These are phyloP conservation scores for Morphnarchus princeps DNA, from an alignment of 2,113 vertebrate species.

Conservation along the genomic window DNA sequence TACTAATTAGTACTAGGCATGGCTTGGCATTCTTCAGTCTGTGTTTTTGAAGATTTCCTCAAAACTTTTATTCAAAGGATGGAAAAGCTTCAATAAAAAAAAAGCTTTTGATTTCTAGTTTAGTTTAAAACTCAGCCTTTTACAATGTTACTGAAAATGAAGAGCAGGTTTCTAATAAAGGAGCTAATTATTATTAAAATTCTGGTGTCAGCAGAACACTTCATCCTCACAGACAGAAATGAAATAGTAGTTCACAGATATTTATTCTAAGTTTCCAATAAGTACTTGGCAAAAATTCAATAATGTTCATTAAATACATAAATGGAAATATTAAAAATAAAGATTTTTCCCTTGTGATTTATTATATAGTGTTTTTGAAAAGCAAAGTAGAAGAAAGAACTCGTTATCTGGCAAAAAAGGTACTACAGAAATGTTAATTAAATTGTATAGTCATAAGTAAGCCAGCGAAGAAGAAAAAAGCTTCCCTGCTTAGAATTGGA, in stretches of 20 bases:
- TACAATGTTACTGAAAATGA: slow-evolving; percentile 34
- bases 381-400: slow-evolving; percentile 53
- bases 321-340: slow-evolving; percentile 79
- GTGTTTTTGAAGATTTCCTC: slow-evolving; percentile 69
- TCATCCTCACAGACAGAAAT: slow-evolving; percentile 60
- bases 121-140: slow-evolving; percentile 52
- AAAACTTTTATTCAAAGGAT: slow-evolving; percentile 59
- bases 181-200: slow-evolving; percentile 68
- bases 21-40: slow-evolving; percentile 44
- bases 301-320: slow-evolving; percentile 76
- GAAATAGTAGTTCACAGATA: slow-evolving; percentile 67
- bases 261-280: slow-evolving; percentile 68
- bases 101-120: slow-evolving; percentile 63
- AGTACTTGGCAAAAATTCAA: slow-evolving; percentile 71
- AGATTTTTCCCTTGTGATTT: slow-evolving; percentile 69
- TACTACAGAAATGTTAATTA: slow-evolving; percentile 72
- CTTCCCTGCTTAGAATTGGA: slow-evolving; percentile 43
- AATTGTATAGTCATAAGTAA: slow-evolving; percentile 60
- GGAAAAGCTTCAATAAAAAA: slow-evolving; percentile 45
- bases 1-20: slow-evolving; percentile 52
- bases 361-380: slow-evolving; percentile 65
- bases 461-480: slow-evolving; percentile 32
- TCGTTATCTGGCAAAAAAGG: slow-evolving; percentile 63
- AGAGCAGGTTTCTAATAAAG: slow-evolving; percentile 63
- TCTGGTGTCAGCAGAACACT: slow-evolving; percentile 46